phyloP scores from a whole-genome alignment of 2,113 vertebrate genomes.

The Pituophis catenifer region DNA sequence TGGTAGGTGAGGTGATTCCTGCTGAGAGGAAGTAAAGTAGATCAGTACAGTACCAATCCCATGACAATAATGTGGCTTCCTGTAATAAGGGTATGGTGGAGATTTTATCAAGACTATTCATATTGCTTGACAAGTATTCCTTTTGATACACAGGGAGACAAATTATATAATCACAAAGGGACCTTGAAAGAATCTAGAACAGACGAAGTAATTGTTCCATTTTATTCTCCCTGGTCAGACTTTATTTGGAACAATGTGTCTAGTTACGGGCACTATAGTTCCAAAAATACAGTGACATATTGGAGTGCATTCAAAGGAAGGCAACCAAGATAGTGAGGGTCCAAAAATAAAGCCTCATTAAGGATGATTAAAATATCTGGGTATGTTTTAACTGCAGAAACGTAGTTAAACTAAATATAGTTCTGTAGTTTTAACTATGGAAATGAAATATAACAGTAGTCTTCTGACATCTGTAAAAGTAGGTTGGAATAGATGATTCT shows the following conservation, averaged over 20 bases:
- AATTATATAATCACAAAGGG: not conserved
- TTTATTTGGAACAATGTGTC: not conserved
- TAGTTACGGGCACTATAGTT: not conserved
- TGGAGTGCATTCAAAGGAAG: not conserved
- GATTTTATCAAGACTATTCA: not conserved
- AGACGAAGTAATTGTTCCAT: not conserved
- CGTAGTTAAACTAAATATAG: not conserved
- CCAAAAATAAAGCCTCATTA: not conserved
- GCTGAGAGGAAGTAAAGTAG: not conserved
- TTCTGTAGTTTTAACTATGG: not conserved
- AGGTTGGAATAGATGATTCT: not conserved
- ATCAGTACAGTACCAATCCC: not conserved
- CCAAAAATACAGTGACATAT: not conserved
- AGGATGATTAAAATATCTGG: not conserved
- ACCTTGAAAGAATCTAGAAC: not conserved
- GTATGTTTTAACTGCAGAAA: not conserved
- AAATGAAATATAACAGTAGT: not conserved
- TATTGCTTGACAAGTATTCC: not conserved
- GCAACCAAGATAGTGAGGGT: not conserved
- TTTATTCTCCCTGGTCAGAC: not conserved
- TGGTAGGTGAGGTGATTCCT: not conserved
- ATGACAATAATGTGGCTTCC: not conserved
- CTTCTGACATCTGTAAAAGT: not conserved
- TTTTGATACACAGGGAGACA: not conserved
- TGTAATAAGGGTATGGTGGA: not conserved